Conservation (phyloP, 2,113 vertebrate species). For the Fregata magnificens region DNA sequence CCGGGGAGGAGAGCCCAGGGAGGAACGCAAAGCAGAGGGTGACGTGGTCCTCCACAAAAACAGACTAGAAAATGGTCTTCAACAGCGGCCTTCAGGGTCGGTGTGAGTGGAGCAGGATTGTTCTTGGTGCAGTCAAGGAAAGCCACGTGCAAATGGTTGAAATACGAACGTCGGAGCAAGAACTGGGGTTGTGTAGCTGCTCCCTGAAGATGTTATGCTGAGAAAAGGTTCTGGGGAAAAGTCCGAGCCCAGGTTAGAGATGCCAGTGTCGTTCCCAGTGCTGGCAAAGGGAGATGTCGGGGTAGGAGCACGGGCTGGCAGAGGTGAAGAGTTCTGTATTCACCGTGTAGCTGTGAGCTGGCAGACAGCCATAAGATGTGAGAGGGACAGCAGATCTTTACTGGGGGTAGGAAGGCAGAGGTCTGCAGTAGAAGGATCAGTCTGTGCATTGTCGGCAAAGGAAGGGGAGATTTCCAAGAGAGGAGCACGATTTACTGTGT, state of each 20-base stretch:
- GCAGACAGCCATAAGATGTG: background rate
- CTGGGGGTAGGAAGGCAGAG: background rate
- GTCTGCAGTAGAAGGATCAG: background rate
- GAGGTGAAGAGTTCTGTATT: background rate
- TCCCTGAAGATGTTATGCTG: background rate
- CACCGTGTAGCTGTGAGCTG: background rate
- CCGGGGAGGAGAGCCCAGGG: background rate
- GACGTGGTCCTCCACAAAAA: background rate
- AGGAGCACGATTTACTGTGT: background rate
- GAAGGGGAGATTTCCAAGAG: background rate
- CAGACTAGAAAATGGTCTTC: background rate
- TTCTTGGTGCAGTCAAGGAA: background rate
- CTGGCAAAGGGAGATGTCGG: background rate
- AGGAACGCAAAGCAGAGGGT: background rate
- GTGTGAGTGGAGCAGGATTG: background rate
- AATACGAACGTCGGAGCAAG: accelerated
- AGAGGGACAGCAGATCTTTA: background rate
- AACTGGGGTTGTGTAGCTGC: background rate
- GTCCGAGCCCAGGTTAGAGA: background rate
- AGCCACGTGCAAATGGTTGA: background rate
- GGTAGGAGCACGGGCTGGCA: background rate
- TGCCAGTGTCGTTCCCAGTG: background rate
- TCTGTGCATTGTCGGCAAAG: accelerated
- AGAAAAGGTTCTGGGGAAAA: background rate
- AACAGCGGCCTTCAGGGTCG: background rate